Percentiles rank a stretch among this genome's conserved stretches.
Evolutionary conservation across 2,113 vertebrate species (phyloP).

Genomic region (Psilopsiagon aurifrons): DNA sequence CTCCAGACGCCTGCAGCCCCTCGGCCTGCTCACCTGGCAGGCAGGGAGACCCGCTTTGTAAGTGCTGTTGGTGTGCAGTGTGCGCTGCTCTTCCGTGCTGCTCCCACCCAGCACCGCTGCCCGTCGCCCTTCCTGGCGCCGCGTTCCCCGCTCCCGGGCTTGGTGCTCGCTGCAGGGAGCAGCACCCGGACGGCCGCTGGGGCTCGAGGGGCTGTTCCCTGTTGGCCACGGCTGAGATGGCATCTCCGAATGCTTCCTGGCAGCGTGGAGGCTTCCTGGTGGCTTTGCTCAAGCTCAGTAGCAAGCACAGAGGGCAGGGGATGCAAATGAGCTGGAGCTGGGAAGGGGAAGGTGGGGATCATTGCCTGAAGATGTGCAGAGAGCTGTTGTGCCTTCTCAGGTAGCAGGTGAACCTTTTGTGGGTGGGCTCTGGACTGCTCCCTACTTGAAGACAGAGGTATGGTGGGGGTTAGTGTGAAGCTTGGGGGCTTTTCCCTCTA

Average conservation of each 20-base stretch:
- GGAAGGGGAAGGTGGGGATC: background rate
- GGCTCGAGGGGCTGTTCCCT: background rate
- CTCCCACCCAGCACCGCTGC: background rate
- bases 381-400: background rate
- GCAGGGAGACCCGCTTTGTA: constrained; percentile 89
- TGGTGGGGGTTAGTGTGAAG: background rate
- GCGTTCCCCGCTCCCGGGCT: background rate
- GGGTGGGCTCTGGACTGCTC: background rate
- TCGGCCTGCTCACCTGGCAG: constrained; percentile 41
- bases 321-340: background rate
- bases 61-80: constrained; percentile 74
- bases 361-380: background rate
- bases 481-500: background rate
- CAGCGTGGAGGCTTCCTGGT: background rate
- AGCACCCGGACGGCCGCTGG: accelerated
- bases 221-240: background rate
- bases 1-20: constrained; percentile 67
- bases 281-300: constrained; percentile 20
- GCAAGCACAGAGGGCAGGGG: background rate
- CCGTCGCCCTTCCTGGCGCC: background rate
- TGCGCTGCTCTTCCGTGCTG: constrained; percentile 35
- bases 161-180: background rate
- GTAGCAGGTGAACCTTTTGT: accelerated
- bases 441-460: background rate
- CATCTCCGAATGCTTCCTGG: background rate